phyloP scores from a whole-genome alignment of 1,140 invertebrate species.

The Drosophila rhopaloa region DNA sequence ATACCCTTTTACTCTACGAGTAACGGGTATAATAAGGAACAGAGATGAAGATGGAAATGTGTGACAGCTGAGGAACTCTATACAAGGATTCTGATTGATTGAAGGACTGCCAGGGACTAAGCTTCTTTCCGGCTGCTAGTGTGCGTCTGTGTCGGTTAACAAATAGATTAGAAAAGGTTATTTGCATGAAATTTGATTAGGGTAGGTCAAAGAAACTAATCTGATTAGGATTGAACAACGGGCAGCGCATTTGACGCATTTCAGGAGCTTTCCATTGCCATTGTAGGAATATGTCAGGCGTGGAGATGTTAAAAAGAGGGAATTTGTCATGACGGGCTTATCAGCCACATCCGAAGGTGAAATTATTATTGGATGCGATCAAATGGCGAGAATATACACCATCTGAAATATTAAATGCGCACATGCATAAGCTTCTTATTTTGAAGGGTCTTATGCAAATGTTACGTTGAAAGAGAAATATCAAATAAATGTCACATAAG shows the following conservation, averaged over 20 bases:
- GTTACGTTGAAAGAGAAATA: too few species aligned
- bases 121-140: slow-evolving; percentile 24
- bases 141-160: slow-evolving; percentile 57
- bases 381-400: background rate
- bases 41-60: slow-evolving; percentile 44
- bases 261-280: slow-evolving; percentile 27
- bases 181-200: slow-evolving; percentile 76
- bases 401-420: background rate
- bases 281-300: slow-evolving; percentile 1
- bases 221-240: slow-evolving; percentile 64
- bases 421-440: background rate
- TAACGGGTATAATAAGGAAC: background rate
- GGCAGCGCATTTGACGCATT: slow-evolving; percentile 37
- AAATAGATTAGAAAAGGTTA: slow-evolving; percentile 70
- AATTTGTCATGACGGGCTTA: slow-evolving; percentile 30
- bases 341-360: slow-evolving; percentile 23
- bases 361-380: slow-evolving; percentile 6
- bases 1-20: too few species aligned
- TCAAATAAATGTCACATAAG: too few species aligned
- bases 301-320: slow-evolving; percentile 2
- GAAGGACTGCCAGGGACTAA: slow-evolving; percentile 52
- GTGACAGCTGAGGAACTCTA: slow-evolving; percentile 57
- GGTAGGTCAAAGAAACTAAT: slow-evolving; percentile 75
- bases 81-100: slow-evolving; percentile 56
- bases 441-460: background rate